Percentiles rank a stretch among this genome's conserved stretches.
These are phyloP conservation scores for Protomyctophum bolini DNA, from an alignment of 2,113 vertebrate genomes.

Conservation along the genomic window DNA sequence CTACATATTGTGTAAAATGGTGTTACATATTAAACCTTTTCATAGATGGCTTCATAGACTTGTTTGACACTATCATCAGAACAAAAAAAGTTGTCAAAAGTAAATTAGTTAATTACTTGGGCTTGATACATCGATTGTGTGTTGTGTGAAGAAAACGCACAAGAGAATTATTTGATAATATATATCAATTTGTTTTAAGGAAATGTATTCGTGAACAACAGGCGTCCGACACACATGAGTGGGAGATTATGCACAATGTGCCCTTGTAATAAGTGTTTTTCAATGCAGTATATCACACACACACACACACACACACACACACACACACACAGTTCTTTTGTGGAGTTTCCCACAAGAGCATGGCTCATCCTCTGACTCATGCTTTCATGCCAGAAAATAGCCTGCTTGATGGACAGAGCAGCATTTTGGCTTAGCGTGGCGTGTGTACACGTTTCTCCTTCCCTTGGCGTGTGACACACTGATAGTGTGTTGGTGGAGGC, in stretches of 20 bases:
- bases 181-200: no score
- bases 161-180: no score
- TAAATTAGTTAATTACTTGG: no score
- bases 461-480: neutral
- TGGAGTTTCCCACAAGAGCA: conserved; percentile 56
- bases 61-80: no score
- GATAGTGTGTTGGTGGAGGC: conserved; percentile 24
- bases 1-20: no score
- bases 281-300: neutral
- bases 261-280: conserved; percentile 29
- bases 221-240: conserved; percentile 16
- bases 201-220: neutral
- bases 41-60: no score
- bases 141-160: no score
- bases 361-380: conserved; percentile 69
- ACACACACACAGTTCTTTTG: conserved; percentile 46
- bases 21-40: no score
- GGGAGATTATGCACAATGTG: conserved; percentile 16
- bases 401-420: conserved; percentile 26
- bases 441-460: neutral
- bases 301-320: neutral
- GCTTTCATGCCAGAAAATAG: conserved; percentile 28
- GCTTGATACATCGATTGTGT: no score
- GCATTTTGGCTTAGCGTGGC: conserved; percentile 1
- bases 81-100: no score